phyloP scores from a whole-genome alignment of 2,113 vertebrate species.

The Trichechus manatus region DNA sequence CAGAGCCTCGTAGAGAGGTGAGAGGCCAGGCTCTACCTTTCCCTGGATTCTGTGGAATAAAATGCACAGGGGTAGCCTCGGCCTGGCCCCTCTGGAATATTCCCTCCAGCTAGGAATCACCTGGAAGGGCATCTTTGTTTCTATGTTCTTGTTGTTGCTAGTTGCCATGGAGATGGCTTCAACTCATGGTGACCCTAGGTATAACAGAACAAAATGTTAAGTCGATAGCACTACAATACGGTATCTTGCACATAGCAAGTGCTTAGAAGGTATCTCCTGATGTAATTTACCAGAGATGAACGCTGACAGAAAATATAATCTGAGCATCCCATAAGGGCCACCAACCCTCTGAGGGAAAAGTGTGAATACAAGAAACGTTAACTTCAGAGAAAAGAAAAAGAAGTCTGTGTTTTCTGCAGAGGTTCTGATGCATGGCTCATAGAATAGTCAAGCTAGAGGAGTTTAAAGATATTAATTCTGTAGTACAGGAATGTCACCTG shows the following conservation, averaged over 20 bases:
- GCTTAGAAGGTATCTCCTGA: neutral
- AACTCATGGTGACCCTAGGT: neutral
- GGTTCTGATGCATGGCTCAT: neutral
- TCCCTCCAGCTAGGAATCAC: neutral
- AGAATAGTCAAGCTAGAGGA: neutral
- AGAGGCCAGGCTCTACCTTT: neutral
- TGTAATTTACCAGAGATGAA: conserved; percentile 15
- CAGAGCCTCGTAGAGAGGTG: neutral
- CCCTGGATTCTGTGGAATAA: neutral
- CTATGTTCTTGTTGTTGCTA: neutral
- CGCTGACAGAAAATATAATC: neutral
- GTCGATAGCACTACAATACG: neutral
- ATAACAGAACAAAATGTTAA: neutral
- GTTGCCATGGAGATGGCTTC: neutral
- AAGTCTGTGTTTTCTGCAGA: neutral
- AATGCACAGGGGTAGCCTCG: neutral
- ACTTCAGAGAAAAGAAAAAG: neutral
- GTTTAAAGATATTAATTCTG: neutral
- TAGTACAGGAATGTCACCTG: neutral
- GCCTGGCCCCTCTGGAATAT: neutral
- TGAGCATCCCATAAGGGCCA: neutral
- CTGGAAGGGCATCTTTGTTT: conserved; percentile 2
- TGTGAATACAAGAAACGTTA: conserved; percentile 12
- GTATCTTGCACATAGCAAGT: neutral
- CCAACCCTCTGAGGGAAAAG: neutral